Base-by-base conservation (phyloP, 2,113 vertebrate genomes). In the Lota lota region DNA sequence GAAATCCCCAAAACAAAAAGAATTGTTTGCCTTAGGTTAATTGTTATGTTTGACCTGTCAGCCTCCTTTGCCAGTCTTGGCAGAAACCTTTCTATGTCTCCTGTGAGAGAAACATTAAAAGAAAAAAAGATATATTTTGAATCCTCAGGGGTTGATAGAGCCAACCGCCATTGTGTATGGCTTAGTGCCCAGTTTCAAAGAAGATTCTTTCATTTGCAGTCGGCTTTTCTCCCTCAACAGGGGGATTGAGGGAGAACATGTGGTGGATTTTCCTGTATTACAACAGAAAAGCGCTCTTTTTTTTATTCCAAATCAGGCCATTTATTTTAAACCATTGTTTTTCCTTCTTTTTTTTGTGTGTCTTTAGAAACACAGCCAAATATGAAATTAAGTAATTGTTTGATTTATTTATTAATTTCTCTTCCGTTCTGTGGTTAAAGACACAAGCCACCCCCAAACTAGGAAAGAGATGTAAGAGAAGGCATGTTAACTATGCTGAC, bases 161-260 rank as follows among this genome's bases (percentile, higher is more conserved):
- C 83, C 77, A 84, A 62, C 72, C 82, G 70, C 79, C 75, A 77
- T 66, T 77, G 71, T 77, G 59, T 54, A 79, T 88, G 87, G 88
- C 81, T 73, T 10, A 0, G 53, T 67, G 83, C 86, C 84, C 77
- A 75, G 69, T 78, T 84, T 70, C 78, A 68, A 63, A 83, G 77
- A 78, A 74, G 64, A 83, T 77, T 73, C 56, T 82, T 79, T 80
- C 62, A 67, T 80, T 81, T 79, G 51, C 74, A 67, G 68, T 64
- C 67, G 75, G 81, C 69, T 83, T 83, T 73, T 58, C 71, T 78
- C 66, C 63, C 59, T 50, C 12, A 76, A 76, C 76, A 64, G 69
- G 72, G 66, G 58, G 71, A 75, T 66, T 51, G 53, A 50, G 21
- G 19, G 50, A 69, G 28, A 67, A 61, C 72, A 68, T 65, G 60